Percentiles rank a stretch among this genome's conserved stretches.
Evolutionary conservation across 2,888 invertebrate species (phyloP).

Genomic region (Lithophane ornitopus): DNA sequence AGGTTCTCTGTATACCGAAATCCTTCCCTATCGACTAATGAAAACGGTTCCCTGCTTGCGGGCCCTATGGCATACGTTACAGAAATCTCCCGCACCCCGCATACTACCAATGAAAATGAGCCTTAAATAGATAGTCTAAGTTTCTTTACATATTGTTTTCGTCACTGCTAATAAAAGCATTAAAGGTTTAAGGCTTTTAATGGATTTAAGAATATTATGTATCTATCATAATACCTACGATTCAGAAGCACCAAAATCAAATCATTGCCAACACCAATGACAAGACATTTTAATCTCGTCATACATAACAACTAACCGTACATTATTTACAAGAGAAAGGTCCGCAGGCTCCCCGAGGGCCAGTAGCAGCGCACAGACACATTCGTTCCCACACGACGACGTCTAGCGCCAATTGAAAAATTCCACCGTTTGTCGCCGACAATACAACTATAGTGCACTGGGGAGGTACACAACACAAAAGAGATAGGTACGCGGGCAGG

Average conservation of each 20-base stretch:
- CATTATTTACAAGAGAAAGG: slow-evolving; percentile 28
- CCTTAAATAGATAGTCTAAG: background rate
- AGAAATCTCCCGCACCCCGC: too few species aligned
- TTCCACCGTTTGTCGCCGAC: slow-evolving; percentile 53
- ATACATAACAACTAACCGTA: slow-evolving; percentile 1
- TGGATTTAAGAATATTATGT: background rate
- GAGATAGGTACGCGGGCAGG: background rate
- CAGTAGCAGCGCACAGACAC: slow-evolving; percentile 43
- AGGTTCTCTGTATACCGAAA: too few species aligned
- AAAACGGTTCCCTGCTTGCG: too few species aligned
- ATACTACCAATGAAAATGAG: too few species aligned
- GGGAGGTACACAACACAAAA: slow-evolving; percentile 6
- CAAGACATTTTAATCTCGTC: slow-evolving; percentile 9
- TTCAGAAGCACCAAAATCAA: background rate
- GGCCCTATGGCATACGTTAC: too few species aligned
- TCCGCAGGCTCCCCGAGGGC: slow-evolving; percentile 4
- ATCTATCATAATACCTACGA: background rate
- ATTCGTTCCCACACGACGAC: slow-evolving; percentile 37
- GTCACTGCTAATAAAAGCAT: background rate
- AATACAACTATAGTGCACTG: slow-evolving; percentile 13
- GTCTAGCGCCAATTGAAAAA: slow-evolving; percentile 61
- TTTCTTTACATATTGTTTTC: background rate
- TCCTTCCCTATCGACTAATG: too few species aligned
- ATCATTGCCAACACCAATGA: background rate
- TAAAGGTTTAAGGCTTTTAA: background rate